Percentiles rank a stretch among this genome's conserved stretches.
Conservation (phyloP, 2,797 vertebrate species). For the Pseudomugil gertrudae region DNA sequence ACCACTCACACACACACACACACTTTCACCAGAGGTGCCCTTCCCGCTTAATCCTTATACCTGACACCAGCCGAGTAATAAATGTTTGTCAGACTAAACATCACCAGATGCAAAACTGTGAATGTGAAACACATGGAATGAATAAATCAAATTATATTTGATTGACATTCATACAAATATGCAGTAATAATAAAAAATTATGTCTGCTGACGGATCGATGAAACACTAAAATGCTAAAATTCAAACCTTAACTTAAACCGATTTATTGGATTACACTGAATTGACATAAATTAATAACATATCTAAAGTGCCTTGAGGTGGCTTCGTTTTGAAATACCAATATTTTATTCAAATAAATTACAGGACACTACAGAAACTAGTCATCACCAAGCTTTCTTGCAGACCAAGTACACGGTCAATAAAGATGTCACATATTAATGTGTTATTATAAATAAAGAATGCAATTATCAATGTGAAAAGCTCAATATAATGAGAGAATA, state of each 20-base stretch:
- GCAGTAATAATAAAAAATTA: background rate
- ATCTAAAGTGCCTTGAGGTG: background rate
- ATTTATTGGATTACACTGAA: background rate
- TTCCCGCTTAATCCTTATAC: constrained; percentile 69
- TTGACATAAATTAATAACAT: background rate
- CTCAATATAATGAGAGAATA: background rate
- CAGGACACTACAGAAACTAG: background rate
- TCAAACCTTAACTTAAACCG: background rate
- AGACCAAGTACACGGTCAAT: constrained; percentile 13
- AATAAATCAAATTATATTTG: background rate
- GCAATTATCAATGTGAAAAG: background rate
- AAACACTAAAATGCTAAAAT: background rate
- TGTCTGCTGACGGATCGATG: background rate
- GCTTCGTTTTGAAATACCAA: too few relatives aligned
- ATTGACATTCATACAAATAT: background rate
- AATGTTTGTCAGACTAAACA: constrained; percentile 43
- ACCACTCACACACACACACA: constrained; percentile 50
- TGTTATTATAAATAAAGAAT: too few relatives aligned
- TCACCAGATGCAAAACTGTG: constrained; percentile 18
- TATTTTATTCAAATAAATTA: background rate
- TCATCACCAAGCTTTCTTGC: background rate
- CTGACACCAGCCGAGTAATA: constrained; percentile 57
- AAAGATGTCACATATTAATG: constrained; percentile 5
- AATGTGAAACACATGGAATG: constrained; percentile 4
- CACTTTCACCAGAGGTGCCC: constrained; percentile 61